Evolutionary conservation across 2,888 invertebrate genomes (phyloP).

Genomic region (Agriopis leucophaearia): DNA sequence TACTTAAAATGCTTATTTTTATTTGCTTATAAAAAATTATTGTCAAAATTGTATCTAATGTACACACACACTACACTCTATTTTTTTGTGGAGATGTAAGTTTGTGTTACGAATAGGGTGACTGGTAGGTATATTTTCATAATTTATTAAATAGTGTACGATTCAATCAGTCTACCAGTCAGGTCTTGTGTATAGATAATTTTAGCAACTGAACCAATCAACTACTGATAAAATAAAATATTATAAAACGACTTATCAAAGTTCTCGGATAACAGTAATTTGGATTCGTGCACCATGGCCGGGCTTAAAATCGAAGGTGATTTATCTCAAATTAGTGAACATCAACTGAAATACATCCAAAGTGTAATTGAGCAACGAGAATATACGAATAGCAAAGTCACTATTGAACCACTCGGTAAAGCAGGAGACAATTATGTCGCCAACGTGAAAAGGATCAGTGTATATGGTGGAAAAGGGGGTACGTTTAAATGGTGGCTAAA

Average conservation of each 20-base stretch:
- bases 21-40: no score
- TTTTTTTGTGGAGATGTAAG: no score
- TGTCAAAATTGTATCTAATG: no score
- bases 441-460: slow-evolving; percentile 50
- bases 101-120: no score
- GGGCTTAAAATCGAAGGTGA: slow-evolving; percentile 42
- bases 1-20: no score
- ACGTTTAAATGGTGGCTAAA: slow-evolving; percentile 58
- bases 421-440: slow-evolving; percentile 54
- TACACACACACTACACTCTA: no score
- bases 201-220: neutral
- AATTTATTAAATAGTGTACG: no score
- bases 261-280: neutral
- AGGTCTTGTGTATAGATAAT: neutral
- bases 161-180: neutral
- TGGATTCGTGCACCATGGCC: slow-evolving; percentile 29
- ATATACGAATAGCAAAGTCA: slow-evolving; percentile 37
- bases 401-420: slow-evolving; percentile 44
- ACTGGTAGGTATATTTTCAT: no score
- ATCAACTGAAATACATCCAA: slow-evolving; percentile 39
- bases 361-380: slow-evolving; percentile 39
- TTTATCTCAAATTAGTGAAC: slow-evolving; percentile 39
- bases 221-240: slow-evolving; percentile 2
- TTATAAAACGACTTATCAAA: slow-evolving; percentile 5
- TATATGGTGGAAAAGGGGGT: slow-evolving; percentile 45